Percentiles rank a stretch among this genome's conserved stretches.
phyloP scores from a whole-genome alignment of 2,797 vertebrate species.

The Galaxias olidus region DNA sequence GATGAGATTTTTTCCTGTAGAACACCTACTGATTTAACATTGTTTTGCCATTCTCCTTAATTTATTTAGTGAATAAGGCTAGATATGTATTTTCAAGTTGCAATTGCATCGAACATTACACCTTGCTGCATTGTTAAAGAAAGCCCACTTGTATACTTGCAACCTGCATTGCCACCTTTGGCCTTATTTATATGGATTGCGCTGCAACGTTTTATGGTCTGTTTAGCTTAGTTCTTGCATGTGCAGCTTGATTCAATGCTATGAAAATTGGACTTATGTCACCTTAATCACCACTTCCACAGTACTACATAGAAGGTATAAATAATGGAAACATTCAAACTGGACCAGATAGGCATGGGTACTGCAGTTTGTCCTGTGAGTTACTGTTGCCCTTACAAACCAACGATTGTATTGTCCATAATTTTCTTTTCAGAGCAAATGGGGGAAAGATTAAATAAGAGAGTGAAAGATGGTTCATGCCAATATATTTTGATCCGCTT shows the following conservation, averaged over 20 bases:
- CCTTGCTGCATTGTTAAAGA: neutral
- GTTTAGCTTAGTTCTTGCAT: conserved; percentile 12
- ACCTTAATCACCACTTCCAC: no score
- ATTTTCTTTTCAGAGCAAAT: conserved; percentile 16
- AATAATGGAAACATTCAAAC: no score
- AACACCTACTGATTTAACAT: conserved; percentile 21
- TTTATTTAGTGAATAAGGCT: neutral
- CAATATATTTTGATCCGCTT: neutral
- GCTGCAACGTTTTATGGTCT: conserved; percentile 12
- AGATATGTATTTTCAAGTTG: neutral
- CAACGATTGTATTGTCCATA: conserved; percentile 8
- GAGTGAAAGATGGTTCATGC: neutral
- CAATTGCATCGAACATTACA: neutral
- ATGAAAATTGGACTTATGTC: no score
- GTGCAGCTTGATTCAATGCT: no score
- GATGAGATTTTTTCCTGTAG: conserved; percentile 30
- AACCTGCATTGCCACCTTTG: conserved; percentile 12
- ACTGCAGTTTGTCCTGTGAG: neutral
- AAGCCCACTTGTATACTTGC: conserved; percentile 6
- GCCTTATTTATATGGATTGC: conserved; percentile 33
- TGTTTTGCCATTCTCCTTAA: neutral
- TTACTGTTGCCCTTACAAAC: conserved; percentile 16
- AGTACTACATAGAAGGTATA: no score
- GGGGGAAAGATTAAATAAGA: conserved; percentile 15
- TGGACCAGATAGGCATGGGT: no score